phyloP scores from a whole-genome alignment of 2,797 vertebrate species.

The Steatocranus sp. region DNA sequence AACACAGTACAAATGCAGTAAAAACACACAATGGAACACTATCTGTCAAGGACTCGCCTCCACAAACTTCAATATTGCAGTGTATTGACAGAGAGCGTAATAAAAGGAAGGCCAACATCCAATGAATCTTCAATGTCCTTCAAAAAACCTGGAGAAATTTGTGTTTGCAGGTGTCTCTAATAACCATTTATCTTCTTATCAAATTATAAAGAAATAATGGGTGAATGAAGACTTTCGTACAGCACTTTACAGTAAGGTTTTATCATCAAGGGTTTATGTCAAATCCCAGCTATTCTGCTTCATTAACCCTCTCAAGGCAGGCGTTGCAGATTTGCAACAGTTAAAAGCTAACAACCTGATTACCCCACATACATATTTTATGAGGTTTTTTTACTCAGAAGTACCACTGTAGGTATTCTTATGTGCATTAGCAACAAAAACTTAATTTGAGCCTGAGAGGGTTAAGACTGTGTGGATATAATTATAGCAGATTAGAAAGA shows the following conservation, averaged over 20 bases:
- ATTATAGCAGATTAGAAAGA: background rate
- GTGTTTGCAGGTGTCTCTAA: accelerated
- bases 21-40: background rate
- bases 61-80: background rate
- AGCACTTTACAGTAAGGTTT: background rate
- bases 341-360: too few relatives aligned
- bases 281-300: background rate
- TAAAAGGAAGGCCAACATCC: background rate
- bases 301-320: too few relatives aligned
- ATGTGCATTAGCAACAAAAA: too few relatives aligned
- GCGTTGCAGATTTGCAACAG: too few relatives aligned
- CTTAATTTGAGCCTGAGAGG: too few relatives aligned
- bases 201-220: background rate
- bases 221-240: background rate
- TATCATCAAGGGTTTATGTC: background rate
- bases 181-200: background rate
- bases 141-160: background rate
- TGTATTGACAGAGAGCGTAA: background rate
- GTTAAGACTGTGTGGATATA: background rate
- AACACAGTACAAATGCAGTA: background rate
- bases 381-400: too few relatives aligned
- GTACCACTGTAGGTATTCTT: too few relatives aligned
- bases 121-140: background rate
- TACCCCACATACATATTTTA: too few relatives aligned
- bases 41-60: background rate